Base-by-base conservation (phyloP, 2,888 invertebrate species). In the Blastobasis adustella region DNA sequence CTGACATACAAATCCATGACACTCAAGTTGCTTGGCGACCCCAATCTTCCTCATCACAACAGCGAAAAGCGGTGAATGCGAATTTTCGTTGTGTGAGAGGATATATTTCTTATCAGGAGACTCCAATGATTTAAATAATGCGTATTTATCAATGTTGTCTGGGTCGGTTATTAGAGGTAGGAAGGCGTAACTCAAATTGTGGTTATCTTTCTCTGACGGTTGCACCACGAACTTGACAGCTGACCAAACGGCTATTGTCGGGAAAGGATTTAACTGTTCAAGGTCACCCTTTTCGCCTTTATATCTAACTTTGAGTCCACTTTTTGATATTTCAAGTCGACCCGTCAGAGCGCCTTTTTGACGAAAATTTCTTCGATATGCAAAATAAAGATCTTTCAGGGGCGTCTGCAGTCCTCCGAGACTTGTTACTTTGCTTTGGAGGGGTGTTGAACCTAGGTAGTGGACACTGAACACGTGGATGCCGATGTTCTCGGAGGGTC, bases 161-260 rank as follows among this genome's bases (percentile, higher is more conserved):
- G 95, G 94, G 78, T 95, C 95, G 46, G 95, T 93, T 56, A 95
- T 94, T 8, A 97, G 82, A 4, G 97, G 97, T 58, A 96, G 82
- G 74, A 97, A 97, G 41, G 96, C 96, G 72, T 92, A 94, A 66
- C 91, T 90, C 37, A 89, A 69, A 38, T 89, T 89, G 49, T 73
- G 79, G 5, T 87, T 82, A 45, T 90, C 89, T 51, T 91, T 90
- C 58, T 90, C 90, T 37, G 87, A 80, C 9, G 90, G 84, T 57
- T 93, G 93, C 23, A 94, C 90, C 6, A 95, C 93, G 72, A 96
- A 94, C 76, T 96, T 95, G 2, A 97, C 93, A 0, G 96, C 96
- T 10, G 96, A 96, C 97, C 97, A 97, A 2, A 97, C 96, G 1
- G 96, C 96, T 77, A 97, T 97, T 46, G 96, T 94, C 23, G 96